Conservation (phyloP, 2,113 vertebrate genomes). For the Illadopsis cleaveri region DNA sequence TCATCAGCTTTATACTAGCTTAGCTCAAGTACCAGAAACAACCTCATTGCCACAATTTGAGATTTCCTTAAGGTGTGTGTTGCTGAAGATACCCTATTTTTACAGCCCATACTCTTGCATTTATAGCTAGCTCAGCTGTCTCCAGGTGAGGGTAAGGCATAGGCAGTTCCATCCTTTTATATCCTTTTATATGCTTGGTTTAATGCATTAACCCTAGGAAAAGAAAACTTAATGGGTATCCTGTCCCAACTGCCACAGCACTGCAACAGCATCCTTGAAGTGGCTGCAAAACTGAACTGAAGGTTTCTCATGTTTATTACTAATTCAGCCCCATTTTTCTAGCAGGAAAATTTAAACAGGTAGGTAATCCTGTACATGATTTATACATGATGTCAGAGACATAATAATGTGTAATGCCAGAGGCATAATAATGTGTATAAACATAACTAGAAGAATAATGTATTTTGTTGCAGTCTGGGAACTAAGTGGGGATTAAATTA, state of each 20-base stretch:
- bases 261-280: not conserved
- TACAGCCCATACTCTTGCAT: not conserved
- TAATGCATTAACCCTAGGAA: not conserved
- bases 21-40: not conserved
- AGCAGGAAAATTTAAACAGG: not conserved
- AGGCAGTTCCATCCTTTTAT: not conserved
- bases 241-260: not conserved
- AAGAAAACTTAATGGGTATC: not conserved
- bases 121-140: not conserved
- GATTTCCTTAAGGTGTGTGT: not conserved
- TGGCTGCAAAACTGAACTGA: not conserved
- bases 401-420: not conserved
- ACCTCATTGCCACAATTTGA: not conserved
- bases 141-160: not conserved
- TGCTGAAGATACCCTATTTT: not conserved
- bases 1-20: not conserved
- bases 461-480: not conserved
- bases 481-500: not conserved
- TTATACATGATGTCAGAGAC: not conserved
- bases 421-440: not conserved
- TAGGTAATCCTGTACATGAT: not conserved
- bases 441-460: not conserved
- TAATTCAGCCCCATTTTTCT: not conserved
- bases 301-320: not conserved
- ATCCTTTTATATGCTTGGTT: not conserved